Conservation (phyloP, 2,888 invertebrate species). For the Eristalis arbustorum region DNA sequence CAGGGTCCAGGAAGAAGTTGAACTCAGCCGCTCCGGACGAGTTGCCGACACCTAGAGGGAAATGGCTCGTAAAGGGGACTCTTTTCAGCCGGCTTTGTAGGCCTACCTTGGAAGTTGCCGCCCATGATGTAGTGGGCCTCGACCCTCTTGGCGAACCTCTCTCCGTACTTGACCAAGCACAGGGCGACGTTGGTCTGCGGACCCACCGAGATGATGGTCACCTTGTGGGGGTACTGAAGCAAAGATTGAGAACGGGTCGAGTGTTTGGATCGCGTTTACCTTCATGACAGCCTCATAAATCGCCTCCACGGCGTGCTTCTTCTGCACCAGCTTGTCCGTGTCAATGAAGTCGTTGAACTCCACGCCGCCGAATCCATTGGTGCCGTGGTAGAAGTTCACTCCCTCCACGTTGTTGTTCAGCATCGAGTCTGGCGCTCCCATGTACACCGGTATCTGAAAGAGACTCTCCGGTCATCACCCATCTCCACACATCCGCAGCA, state of each 20-base stretch:
- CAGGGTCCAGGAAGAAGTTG: constrained; percentile 89
- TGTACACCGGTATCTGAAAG: constrained; percentile 41
- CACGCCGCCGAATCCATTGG: constrained; percentile 87
- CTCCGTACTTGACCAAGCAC: constrained; percentile 85
- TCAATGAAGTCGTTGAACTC: constrained; percentile 17
- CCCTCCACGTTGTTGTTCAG: constrained; percentile 20
- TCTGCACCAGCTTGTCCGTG: background rate
- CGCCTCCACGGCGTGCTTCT: constrained; percentile 82
- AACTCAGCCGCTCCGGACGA: constrained; percentile 85
- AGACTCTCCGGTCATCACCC: too few species aligned
- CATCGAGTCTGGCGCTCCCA: constrained; percentile 24
- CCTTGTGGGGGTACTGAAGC: constrained; percentile 80
- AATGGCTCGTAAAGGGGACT: background rate
- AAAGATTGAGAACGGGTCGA: background rate
- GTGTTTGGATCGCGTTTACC: constrained; percentile 76
- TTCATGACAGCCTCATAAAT: constrained; percentile 83
- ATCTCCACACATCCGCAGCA: background rate
- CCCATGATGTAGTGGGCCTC: constrained; percentile 89
- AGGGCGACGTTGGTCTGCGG: constrained; percentile 90
- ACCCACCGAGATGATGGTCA: constrained; percentile 86
- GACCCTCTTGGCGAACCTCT: constrained; percentile 83
- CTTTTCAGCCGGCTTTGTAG: background rate
- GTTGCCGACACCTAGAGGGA: constrained; percentile 86
- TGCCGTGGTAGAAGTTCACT: constrained; percentile 82
- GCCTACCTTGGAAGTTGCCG: constrained; percentile 85